A percentile compares a stretch with the other conserved stretches of the same genome.
These are phyloP conservation scores for Melipona beecheii DNA, from an alignment of 2,888 invertebrate genomes.

Conservation along the genomic window DNA sequence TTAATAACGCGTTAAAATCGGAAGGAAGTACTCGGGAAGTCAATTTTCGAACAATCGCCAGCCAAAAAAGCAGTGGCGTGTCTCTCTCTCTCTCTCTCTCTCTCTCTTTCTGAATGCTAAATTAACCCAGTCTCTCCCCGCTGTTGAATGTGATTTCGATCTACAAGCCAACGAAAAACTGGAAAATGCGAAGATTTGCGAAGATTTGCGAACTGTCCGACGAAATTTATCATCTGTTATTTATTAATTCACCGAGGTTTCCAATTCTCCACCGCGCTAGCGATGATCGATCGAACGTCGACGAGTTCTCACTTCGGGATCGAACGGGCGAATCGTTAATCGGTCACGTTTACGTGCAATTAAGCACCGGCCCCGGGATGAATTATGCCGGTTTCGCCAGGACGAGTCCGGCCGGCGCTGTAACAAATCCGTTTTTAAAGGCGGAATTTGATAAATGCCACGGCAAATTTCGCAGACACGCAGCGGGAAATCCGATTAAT, in stretches of 20 bases:
- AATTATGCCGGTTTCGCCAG: slow-evolving; percentile 48
- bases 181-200: no score
- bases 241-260: no score
- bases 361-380: slow-evolving; percentile 48
- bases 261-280: not conserved
- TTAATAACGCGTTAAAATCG: slow-evolving; percentile 56
- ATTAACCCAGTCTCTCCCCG: slow-evolving; percentile 20
- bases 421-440: slow-evolving; percentile 62
- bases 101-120: slow-evolving; percentile 13
- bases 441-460: slow-evolving; percentile 60
- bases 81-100: not conserved
- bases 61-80: slow-evolving; percentile 17
- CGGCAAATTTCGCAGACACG: slow-evolving; percentile 53
- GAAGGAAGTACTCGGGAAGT: slow-evolving; percentile 53
- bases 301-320: not conserved
- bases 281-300: not conserved
- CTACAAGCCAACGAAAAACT: no score
- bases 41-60: slow-evolving; percentile 45
- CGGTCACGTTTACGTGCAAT: slow-evolving; percentile 55
- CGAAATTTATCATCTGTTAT: no score
- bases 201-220: no score
- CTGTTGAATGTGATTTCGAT: not conserved
- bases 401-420: slow-evolving; percentile 25
- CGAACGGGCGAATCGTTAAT: slow-evolving; percentile 34
- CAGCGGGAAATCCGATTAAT: slow-evolving; percentile 54